These are phyloP conservation scores for Neoarius graeffei DNA, from an alignment of 2,113 vertebrate species.

Conservation along the genomic window DNA sequence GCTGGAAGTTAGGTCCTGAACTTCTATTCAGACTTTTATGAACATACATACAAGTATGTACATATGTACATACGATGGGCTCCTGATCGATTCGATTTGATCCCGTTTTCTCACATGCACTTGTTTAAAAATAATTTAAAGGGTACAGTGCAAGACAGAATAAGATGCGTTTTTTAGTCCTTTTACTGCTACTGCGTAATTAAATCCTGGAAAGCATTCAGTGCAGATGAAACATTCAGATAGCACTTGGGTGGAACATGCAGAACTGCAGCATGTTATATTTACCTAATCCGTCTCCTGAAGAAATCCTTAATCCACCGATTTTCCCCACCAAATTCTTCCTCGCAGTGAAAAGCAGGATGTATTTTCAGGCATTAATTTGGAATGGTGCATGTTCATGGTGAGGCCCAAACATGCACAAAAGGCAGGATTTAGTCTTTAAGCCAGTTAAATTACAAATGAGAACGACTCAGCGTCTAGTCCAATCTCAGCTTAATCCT, in stretches of 20 bases:
- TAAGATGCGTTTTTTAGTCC: not conserved
- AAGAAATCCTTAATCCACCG: conserved; percentile 44
- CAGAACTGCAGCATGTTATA: not conserved
- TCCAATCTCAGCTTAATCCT: conserved; percentile 19
- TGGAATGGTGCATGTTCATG: conserved; percentile 18
- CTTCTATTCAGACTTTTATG: not conserved
- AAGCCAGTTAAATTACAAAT: conserved; percentile 34
- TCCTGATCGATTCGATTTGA: not conserved
- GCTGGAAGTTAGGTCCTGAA: not conserved
- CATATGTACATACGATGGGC: too few species aligned
- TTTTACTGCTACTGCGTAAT: conserved; percentile 11
- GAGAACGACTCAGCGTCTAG: conserved; percentile 5
- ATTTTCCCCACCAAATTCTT: conserved; percentile 21
- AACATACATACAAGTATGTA: too few species aligned
- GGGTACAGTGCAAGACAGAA: not conserved
- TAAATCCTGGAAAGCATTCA: conserved; percentile 6
- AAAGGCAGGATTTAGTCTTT: conserved; percentile 13
- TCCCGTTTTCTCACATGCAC: not conserved
- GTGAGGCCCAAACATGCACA: not conserved
- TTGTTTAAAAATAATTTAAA: not conserved
- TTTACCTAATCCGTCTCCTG: conserved; percentile 38
- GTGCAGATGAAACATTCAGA: conserved; percentile 21
- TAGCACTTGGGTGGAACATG: conserved; percentile 8
- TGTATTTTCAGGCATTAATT: conserved; percentile 41
- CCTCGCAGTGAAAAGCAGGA: conserved; percentile 23